Evolutionary conservation across 1,140 invertebrate genomes (phyloP).

Genomic region (Aphaenogaster rudis): DNA sequence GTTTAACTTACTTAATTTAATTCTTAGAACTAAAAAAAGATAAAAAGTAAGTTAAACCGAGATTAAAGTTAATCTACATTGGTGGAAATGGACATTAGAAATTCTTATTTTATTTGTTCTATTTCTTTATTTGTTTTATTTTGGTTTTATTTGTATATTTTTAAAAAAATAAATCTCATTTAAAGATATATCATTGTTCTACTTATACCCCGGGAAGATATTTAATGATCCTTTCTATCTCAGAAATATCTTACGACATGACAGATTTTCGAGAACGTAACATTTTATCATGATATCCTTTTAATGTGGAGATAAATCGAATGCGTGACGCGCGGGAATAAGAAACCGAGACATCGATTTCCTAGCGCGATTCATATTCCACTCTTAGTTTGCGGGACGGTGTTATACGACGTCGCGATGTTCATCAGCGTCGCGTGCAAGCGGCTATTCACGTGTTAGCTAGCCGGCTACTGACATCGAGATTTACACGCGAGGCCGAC

Average conservation of each 20-base stretch:
- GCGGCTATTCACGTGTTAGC: conserved; percentile 25
- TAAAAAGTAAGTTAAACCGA: too few species aligned
- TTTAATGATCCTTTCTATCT: not conserved
- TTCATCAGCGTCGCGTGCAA: conserved; percentile 40
- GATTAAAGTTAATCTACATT: too few species aligned
- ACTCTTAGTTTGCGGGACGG: not conserved
- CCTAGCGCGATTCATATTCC: not conserved
- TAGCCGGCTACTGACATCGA: conserved; percentile 46
- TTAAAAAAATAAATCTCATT: not conserved
- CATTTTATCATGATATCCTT: not conserved
- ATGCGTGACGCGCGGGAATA: conserved; percentile 16
- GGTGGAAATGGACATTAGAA: not conserved
- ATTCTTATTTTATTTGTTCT: not conserved
- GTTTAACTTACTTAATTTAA: too few species aligned
- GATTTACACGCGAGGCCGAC: conserved; percentile 27
- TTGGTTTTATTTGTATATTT: too few species aligned
- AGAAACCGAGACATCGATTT: conserved; percentile 15
- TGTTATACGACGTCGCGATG: not conserved
- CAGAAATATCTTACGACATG: not conserved
- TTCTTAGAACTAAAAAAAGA: too few species aligned
- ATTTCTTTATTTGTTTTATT: too few species aligned
- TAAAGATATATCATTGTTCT: not conserved
- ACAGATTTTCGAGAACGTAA: not conserved
- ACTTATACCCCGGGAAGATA: not conserved
- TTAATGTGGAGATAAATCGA: conserved; percentile 13